Evolutionary conservation across 2,888 invertebrate genomes (phyloP).

Genomic region (Gerris lacustris): DNA sequence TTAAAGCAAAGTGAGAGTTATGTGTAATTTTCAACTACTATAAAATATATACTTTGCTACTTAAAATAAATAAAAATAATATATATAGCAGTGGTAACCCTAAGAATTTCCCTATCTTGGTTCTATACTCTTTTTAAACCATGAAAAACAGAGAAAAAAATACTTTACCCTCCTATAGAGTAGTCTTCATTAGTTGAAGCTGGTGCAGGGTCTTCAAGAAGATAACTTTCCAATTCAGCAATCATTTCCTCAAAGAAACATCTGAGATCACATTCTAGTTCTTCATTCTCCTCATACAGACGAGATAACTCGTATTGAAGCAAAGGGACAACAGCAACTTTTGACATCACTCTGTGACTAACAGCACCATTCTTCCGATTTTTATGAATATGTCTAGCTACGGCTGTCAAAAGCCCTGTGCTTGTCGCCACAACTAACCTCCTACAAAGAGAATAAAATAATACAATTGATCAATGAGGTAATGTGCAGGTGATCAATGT

Average conservation of each 20-base stretch:
- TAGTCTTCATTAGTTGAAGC: conserved; percentile 3
- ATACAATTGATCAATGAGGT: background rate
- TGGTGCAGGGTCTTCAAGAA: conserved; percentile 7
- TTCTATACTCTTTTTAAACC: no score
- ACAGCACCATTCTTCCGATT: conserved; percentile 17
- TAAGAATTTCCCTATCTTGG: no score
- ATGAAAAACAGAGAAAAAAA: no score
- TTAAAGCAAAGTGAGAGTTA: no score
- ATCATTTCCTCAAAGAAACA: conserved; percentile 14
- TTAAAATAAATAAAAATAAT: no score
- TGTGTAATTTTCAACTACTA: no score
- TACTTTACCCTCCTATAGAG: conserved; percentile 1
- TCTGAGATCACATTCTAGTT: conserved; percentile 15
- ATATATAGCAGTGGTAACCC: no score
- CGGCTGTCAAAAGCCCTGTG: conserved; percentile 17
- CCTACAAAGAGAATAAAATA: conserved; percentile 14
- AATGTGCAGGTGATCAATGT: background rate
- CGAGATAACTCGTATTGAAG: conserved; percentile 24
- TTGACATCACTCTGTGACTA: conserved; percentile 18
- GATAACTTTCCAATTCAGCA: conserved; percentile 20
- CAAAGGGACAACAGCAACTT: conserved; percentile 15
- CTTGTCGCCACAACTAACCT: conserved; percentile 15
- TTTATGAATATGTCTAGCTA: conserved; percentile 13
- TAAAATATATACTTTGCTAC: no score
- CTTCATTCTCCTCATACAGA: conserved; percentile 20